Conservation (phyloP, 1,140 invertebrate genomes). For the Drosophila baimaii region DNA sequence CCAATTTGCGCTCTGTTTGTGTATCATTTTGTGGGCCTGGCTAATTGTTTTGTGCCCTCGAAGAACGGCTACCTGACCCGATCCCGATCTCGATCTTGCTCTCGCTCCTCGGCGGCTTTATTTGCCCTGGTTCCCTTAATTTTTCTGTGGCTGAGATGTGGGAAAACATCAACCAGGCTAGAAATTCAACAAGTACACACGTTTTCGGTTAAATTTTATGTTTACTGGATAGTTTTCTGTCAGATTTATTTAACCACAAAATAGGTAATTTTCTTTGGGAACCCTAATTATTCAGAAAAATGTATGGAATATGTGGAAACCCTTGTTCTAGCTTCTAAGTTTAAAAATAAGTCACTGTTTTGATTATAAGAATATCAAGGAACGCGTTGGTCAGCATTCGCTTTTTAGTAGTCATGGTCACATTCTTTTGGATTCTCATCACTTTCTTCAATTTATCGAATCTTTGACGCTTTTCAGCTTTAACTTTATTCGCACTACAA, state of each 20-base stretch:
- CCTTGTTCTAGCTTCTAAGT: too few relatives aligned
- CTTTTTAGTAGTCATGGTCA: too few relatives aligned
- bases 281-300: too few relatives aligned
- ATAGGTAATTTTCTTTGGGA: not conserved
- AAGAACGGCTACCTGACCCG: constrained; percentile 54
- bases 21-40: constrained; percentile 68
- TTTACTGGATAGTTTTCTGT: constrained; percentile 19
- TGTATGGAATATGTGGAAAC: too few relatives aligned
- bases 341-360: too few relatives aligned
- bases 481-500: too few relatives aligned
- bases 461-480: too few relatives aligned
- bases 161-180: constrained; percentile 56
- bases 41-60: constrained; percentile 72
- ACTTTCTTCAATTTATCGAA: too few relatives aligned
- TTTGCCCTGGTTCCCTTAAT: constrained; percentile 35
- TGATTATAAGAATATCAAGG: too few relatives aligned
- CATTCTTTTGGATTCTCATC: too few relatives aligned
- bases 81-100: not conserved
- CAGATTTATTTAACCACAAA: too few relatives aligned
- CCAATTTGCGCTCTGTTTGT: constrained; percentile 74
- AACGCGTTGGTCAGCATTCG: too few relatives aligned
- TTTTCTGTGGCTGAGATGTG: constrained; percentile 52
- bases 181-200: constrained; percentile 56
- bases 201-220: not conserved
- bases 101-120: constrained; percentile 30